These are phyloP conservation scores for Trogon surrucura DNA, from an alignment of 2,113 vertebrate species.

Conservation along the genomic window DNA sequence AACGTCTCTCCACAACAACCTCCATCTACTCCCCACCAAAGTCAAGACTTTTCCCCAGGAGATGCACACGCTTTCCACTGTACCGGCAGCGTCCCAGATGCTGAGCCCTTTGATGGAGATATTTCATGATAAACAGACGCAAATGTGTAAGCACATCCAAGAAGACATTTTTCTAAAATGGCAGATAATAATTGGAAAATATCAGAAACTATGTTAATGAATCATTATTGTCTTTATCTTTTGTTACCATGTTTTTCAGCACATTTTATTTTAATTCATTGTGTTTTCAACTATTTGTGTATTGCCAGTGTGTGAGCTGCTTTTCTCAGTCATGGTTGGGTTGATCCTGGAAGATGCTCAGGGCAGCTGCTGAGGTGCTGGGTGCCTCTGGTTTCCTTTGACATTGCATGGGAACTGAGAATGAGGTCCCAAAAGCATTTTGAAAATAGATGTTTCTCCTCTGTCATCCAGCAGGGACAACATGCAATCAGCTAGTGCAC, in stretches of 20 bases:
- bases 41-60: background rate
- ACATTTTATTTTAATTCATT: background rate
- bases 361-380: background rate
- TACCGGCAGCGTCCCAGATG: background rate
- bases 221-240: background rate
- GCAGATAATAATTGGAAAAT: background rate
- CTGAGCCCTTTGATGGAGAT: background rate
- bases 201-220: background rate
- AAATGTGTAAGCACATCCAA: background rate
- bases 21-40: background rate
- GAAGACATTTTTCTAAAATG: background rate
- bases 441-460: constrained; percentile 14
- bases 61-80: background rate
- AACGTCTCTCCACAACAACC: background rate
- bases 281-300: background rate
- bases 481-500: background rate
- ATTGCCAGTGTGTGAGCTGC: background rate
- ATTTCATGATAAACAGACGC: background rate
- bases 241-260: background rate
- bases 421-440: background rate
- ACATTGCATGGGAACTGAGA: background rate
- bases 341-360: background rate
- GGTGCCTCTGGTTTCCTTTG: background rate
- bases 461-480: background rate
- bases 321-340: background rate